Evolutionary conservation across 2,797 vertebrate genomes (phyloP), one percentile per base, ranked within the genome.

Genomic region (Phyllotis vaccarum): DNA sequence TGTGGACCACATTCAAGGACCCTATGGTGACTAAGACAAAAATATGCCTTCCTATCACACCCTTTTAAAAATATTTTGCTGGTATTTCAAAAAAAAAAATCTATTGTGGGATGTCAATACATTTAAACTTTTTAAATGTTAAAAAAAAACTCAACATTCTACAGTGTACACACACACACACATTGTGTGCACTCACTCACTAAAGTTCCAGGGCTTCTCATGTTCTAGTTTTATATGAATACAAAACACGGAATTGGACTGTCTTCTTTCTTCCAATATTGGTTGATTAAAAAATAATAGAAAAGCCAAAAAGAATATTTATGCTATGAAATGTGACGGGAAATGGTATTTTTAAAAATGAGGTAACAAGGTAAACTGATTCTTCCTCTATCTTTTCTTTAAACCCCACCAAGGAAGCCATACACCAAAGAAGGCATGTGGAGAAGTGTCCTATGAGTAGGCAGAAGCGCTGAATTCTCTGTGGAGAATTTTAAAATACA

Each of bases 61-160:
- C 90, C 17, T 83, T 64, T 22, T 17, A 83, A 66, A 66, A 49
- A 13, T 21, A 66, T 22, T 83, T 49, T 60, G 10, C 34, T 78
- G 56, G 14, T 49, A 5, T 83, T 75, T 37, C 29, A 68, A 14
- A 94, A 95, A 91, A 92, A 90, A 79, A 29, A 13, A 24, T 29
- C 46, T 68, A 78, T 27, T 85, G 11, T 70, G 52, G 79, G 66
- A 52, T 43, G 34, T 68, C 91, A 3, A 29, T 78, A 10, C 17
- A 78, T 78, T 78, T 52, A 29, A 58, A 16, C 5, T 16, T 40
- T 24, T 81, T 58, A 16, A 58, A 58, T 37, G 12, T 52, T 79
- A 21, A 37, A 58, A 58, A 24, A 80, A 19, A 75, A 34, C 49
- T 54, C 78, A 80, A 80, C 21, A 56, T 80, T 37, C 34, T 80